Evolutionary conservation across 1,140 invertebrate species (phyloP), one percentile per base, ranked within the genome.

Genomic region (Solenopsis invicta): DNA sequence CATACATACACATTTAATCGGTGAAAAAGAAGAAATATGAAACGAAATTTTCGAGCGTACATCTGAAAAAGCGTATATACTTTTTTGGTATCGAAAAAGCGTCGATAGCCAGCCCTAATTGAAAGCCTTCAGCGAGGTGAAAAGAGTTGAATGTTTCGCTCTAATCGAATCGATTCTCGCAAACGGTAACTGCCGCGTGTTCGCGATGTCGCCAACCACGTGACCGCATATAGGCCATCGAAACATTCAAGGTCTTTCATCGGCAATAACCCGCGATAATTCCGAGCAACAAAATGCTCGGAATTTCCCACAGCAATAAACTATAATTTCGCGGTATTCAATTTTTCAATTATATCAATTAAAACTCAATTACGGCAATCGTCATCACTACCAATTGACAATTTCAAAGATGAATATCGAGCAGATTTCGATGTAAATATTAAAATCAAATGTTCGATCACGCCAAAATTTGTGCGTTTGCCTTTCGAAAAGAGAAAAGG

Each of bases 121-220:
- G 64, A 71, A 85, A 85, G 21, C 48, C 41, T 85, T 64, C 84
- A 66, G n/a, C 48, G 52, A 87, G 54, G 41, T 74, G 62, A 62
- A 76, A 67, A 67, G 8, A 82, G 76, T 56, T 45, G 45, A 80
- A 71, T 62, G 67, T 76, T 61, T 54, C 66, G 59, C 59, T 81
- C n/a, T 87, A 90, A 90, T 90, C 85, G 77, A 90, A 87, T 87
- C 78, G 88, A 78, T 87, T 82, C 74, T 80, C 56, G 64, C 87
- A 86, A 89, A 90, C 71, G 84, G 86, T 89, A 74, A 71, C 85
- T 72, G 88, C 77, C 69, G 88, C 77, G 89, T 89, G 69, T 72
- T 74, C 77, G 82, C 85, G 72, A 89, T 85, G 88, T 90, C 88
- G 87, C 62, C 2, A 78, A 76, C 77, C 88, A 90, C 74, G 88